Base-by-base conservation (phyloP, 2,888 invertebrate species). In the Heteropelma amictum region DNA sequence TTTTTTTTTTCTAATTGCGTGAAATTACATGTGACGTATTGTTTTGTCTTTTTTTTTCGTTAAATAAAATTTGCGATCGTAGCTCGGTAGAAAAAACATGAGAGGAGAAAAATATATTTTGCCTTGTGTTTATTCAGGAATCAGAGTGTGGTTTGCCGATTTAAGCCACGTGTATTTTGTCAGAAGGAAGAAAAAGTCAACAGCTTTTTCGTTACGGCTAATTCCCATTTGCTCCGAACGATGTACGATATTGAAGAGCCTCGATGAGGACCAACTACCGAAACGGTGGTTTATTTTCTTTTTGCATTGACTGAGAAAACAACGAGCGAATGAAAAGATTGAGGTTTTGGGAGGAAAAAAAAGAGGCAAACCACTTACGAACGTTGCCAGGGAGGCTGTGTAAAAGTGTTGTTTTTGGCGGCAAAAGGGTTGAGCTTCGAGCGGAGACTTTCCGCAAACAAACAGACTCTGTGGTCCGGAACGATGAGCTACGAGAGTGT, bases 401-500 rank as follows among this genome's bases (percentile, higher is more conserved):
- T 80, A 61, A 84, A 85, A 86, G 56, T 67, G 67, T 67, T 67
- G 26, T 67, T 56, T 33, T 85, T 84, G 83, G 76, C 77, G 67
- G 77, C 23, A 71, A 8, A 47, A 67, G 67, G 65, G 47, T 47
- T 67, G 23, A 35, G 26, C 47, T 56, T 67, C 19, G 12, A 67
- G 67, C 47, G 35, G 67, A 56, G 56, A 23, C 56, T n/a, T 56
- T 56, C 38, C 12, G 38, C 56, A 47, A 67, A 56, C 56, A 56
- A 67, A 56, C 67, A 67, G 54, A 26, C 54, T 47, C 8, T 7
- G 26, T 8, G 17, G 19, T 38, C 17, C 2, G 19, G 49, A 47
- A 51, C 64, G 19, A n/a, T n/a, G n/a, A 56, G 56, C 56, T 47
- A 47, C 28, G 47, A 26, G 33, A 42, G 47, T 35, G 35, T 45